Percentiles rank a stretch among this genome's conserved stretches.
Evolutionary conservation across 2,888 invertebrate genomes (phyloP).

Genomic region (Drosophila subquinaria): DNA sequence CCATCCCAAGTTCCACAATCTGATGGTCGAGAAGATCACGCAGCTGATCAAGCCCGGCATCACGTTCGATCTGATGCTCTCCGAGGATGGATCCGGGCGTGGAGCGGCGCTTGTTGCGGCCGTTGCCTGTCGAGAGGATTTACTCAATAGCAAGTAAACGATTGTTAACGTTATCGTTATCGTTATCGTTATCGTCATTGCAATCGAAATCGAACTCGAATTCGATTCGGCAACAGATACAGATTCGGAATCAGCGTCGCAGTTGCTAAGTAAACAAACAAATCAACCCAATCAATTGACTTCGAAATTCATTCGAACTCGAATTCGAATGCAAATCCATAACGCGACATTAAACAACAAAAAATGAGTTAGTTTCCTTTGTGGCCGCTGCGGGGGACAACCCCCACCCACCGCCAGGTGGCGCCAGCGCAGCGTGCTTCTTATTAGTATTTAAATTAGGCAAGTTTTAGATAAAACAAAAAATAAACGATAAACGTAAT

Average conservation of each 20-base stretch:
- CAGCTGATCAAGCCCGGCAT: constrained; percentile 91
- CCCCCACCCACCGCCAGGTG: constrained; percentile 28
- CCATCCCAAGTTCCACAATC: constrained; percentile 98
- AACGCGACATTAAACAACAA: constrained; percentile 21
- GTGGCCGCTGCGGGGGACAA: constrained; percentile 33
- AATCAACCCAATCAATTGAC: constrained; percentile 23
- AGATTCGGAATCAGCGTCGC: constrained; percentile 37
- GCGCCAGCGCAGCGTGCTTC: constrained; percentile 41
- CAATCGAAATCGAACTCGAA: constrained; percentile 2
- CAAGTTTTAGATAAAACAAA: constrained; percentile 55
- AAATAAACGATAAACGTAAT: constrained; percentile 6
- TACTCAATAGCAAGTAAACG: constrained; percentile 67
- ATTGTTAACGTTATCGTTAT: constrained; percentile 35
- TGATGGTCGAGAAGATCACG: constrained; percentile 95
- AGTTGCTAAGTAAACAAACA: constrained; percentile 46
- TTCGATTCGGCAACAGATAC: not conserved
- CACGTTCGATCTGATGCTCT: constrained; percentile 96
- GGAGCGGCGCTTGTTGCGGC: constrained; percentile 98
- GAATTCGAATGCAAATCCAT: constrained; percentile 26
- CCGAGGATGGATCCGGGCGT: constrained; percentile 98
- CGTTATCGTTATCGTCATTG: constrained; percentile 27
- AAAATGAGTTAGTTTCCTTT: constrained; percentile 63
- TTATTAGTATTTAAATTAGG: constrained; percentile 67
- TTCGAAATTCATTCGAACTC: constrained; percentile 34
- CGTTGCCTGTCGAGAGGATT: constrained; percentile 90